phyloP scores from a whole-genome alignment of 2,888 invertebrate genomes.

The Blomia tropicalis region DNA sequence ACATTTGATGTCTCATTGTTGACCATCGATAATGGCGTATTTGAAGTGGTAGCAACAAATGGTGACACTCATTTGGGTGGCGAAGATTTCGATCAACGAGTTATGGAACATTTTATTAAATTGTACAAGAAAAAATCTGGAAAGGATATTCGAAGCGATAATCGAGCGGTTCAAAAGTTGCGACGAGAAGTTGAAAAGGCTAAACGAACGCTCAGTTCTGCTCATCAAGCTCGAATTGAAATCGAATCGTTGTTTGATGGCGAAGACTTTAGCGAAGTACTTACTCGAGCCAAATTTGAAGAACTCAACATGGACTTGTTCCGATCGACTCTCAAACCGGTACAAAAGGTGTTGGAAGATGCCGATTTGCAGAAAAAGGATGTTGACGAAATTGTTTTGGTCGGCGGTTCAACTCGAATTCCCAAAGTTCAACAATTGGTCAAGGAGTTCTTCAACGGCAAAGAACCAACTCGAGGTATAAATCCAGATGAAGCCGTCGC shows the following conservation, averaged over 20 bases:
- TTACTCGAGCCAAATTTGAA: constrained; percentile 96
- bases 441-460: constrained; percentile 71
- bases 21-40: constrained; percentile 96
- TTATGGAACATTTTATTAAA: constrained; percentile 98
- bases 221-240: constrained; percentile 91
- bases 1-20: constrained; percentile 95
- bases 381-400: constrained; percentile 93
- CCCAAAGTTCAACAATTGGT: constrained; percentile 66
- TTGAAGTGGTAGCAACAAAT: constrained; percentile 76
- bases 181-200: constrained; percentile 95
- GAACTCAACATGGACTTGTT: constrained; percentile 70
- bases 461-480: constrained; percentile 92
- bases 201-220: constrained; percentile 80
- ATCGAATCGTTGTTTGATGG: constrained; percentile 97
- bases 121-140: constrained; percentile 94
- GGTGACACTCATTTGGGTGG: constrained; percentile 94
- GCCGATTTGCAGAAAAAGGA: constrained; percentile 98
- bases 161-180: constrained; percentile 84
- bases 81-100: constrained; percentile 95
- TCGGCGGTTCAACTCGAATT: constrained; percentile 97
- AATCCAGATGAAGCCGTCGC: constrained; percentile 99
- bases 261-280: constrained; percentile 91
- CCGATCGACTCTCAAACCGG: constrained; percentile 81
- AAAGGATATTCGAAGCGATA: constrained; percentile 82
- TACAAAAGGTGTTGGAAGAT: constrained; percentile 89